A percentile compares a stretch with the other conserved stretches of the same genome.
phyloP scores from a whole-genome alignment of 2,888 invertebrate genomes.

The Sinohyriopsis cumingii region DNA sequence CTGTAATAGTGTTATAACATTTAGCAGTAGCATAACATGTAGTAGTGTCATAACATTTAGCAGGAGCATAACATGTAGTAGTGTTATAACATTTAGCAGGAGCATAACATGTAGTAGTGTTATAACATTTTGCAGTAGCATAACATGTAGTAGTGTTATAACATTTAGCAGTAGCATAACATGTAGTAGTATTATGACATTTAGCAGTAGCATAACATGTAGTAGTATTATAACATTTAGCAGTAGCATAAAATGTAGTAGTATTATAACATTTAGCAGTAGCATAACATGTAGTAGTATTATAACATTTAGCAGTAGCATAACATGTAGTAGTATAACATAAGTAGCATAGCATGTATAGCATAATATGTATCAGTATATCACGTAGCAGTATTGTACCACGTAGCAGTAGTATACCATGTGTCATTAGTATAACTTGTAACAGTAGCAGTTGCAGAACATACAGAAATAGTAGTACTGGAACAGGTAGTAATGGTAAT shows the following conservation, averaged over 20 bases:
- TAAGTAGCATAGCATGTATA: background rate
- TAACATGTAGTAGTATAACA: too few relatives aligned
- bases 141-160: too few relatives aligned
- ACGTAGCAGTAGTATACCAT: constrained; percentile 3
- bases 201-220: too few relatives aligned
- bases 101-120: background rate
- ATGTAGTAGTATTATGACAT: too few relatives aligned
- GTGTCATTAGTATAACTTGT: background rate
- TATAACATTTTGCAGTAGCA: too few relatives aligned
- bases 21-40: background rate
- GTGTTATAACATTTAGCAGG: background rate
- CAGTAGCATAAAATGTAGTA: too few relatives aligned
- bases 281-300: background rate
- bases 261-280: background rate
- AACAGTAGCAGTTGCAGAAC: background rate
- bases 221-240: too few relatives aligned
- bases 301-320: background rate
- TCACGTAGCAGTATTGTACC: too few relatives aligned
- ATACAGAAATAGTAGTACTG: background rate
- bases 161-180: too few relatives aligned
- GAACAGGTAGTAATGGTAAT: constrained; percentile 1
- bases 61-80: background rate
- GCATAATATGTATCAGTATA: too few relatives aligned
- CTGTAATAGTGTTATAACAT: background rate
- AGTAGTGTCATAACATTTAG: background rate